phyloP scores from a whole-genome alignment of 2,888 invertebrate genomes.

The Microctonus hyperodae region DNA sequence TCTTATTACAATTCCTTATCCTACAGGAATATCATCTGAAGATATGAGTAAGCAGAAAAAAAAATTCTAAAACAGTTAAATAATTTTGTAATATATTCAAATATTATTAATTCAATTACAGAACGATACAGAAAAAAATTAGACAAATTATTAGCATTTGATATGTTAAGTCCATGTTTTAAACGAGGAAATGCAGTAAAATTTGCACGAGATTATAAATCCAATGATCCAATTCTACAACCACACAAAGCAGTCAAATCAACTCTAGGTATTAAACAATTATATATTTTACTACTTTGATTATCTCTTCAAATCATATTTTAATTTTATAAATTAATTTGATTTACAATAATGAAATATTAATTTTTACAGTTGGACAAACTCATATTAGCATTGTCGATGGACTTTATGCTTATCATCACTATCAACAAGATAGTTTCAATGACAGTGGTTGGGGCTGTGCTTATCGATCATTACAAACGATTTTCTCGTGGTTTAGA shows the following conservation, averaged over 20 bases:
- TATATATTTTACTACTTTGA: slow-evolving; percentile 30
- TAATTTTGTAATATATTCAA: neutral
- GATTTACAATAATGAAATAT: neutral
- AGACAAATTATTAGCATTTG: slow-evolving; percentile 76
- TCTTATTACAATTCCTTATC: slow-evolving; percentile 78
- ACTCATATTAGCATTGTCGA: slow-evolving; percentile 68
- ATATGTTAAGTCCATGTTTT: slow-evolving; percentile 76
- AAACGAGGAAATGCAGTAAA: slow-evolving; percentile 74
- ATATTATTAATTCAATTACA: slow-evolving; percentile 55
- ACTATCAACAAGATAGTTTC: slow-evolving; percentile 94
- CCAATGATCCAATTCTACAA: slow-evolving; percentile 69
- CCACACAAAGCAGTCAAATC: slow-evolving; percentile 73
- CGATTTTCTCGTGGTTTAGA: slow-evolving; percentile 94
- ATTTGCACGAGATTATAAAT: slow-evolving; percentile 64
- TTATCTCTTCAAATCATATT: no score
- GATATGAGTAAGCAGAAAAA: slow-evolving; percentile 68
- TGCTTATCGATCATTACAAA: slow-evolving; percentile 97
- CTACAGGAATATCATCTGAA: slow-evolving; percentile 72
- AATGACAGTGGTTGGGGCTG: slow-evolving; percentile 99
- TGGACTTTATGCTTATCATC: slow-evolving; percentile 92
- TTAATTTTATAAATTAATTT: slow-evolving; percentile 39
- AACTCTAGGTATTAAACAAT: slow-evolving; percentile 48
- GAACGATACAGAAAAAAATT: slow-evolving; percentile 72
- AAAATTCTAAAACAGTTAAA: no score
- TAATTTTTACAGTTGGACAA: slow-evolving; percentile 57